These are phyloP conservation scores for Pseudoatta argentina DNA, from an alignment of 1,140 invertebrate genomes.

Conservation along the genomic window DNA sequence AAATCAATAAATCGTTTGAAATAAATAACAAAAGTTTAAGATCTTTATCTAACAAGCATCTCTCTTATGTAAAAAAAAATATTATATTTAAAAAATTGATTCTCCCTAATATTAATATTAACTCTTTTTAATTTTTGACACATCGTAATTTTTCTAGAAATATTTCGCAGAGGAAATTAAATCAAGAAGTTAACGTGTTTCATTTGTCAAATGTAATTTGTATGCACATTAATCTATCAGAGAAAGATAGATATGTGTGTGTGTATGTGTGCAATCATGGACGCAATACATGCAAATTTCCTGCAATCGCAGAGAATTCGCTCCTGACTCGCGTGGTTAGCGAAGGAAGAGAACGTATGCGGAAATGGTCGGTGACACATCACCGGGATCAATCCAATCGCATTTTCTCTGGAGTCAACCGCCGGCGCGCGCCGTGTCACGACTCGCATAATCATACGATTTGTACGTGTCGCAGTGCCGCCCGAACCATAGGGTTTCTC, in stretches of 20 bases:
- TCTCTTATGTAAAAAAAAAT: background rate
- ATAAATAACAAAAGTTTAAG: background rate
- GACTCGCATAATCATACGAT: constrained; percentile 79
- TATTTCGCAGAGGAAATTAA: background rate
- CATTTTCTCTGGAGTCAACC: constrained; percentile 68
- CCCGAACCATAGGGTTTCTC: constrained; percentile 58
- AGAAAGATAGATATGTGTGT: constrained; percentile 1
- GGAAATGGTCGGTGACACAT: constrained; percentile 72
- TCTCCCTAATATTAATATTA: background rate
- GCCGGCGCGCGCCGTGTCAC: constrained; percentile 67
- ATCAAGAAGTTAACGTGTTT: background rate
- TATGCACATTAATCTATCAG: background rate
- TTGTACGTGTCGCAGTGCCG: constrained; percentile 75
- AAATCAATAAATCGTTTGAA: background rate
- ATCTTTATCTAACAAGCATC: background rate
- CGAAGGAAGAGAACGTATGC: background rate
- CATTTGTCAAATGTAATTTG: constrained; percentile 35
- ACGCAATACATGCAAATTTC: constrained; percentile 15
- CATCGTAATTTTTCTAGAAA: background rate
- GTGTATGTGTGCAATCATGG: background rate
- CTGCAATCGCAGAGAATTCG: constrained; percentile 6
- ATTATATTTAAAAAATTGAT: background rate
- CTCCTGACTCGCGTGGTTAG: background rate
- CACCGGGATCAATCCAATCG: constrained; percentile 79
- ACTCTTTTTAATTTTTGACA: background rate